Base-by-base conservation (phyloP, 2,113 vertebrate species). In the Numida meleagris region DNA sequence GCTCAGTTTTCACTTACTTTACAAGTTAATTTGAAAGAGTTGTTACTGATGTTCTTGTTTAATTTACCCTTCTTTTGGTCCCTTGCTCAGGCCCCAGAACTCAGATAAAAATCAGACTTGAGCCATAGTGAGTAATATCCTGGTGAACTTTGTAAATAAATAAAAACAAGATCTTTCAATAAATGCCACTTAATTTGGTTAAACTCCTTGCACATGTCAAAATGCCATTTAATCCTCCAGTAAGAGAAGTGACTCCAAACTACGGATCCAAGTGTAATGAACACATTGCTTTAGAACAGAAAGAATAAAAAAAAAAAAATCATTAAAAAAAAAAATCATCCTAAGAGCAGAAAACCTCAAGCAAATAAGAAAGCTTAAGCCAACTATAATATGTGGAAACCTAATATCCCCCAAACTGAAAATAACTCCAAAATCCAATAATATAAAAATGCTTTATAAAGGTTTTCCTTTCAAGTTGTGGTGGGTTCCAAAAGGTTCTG, bases 161-260 rank as follows among this genome's bases (percentile, higher is more conserved):
- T 97, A 97, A 97, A 96, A 97, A 85, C 82, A 97, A 97, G 96
- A 96, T 97, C 96, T 96, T 97, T 90, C 96, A 96, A 94, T 96
- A 97, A 98, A 95, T 97, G 86, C 91, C 92, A 94, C 94, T 96
- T 90, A 89, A 57, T 97, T 96, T 96, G 97, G 90, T 96, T 96
- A 90, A 96, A 94, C 89, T 79, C 83, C 94, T 96, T 95, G 95
- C 95, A 96, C 93, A 97, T 75, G 74, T 91, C 90, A 86, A 94
- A 95, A 97, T 95, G 88, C 75, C 86, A 94, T 95, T 95, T 92
- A 97, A 97, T 95, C 79, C 79, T 94, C 85, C 45, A 89, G 43
- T 89, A 97, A 97, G 65, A 66, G 92, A 97, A 97, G 81, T 25
- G 58, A 88, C 93, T 96, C 86, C 83, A 97, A 96, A 93, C 94